Evolutionary conservation across 2,888 invertebrate species (phyloP), one percentile per base, ranked within the genome.

Genomic region (Podabrus alpinus): DNA sequence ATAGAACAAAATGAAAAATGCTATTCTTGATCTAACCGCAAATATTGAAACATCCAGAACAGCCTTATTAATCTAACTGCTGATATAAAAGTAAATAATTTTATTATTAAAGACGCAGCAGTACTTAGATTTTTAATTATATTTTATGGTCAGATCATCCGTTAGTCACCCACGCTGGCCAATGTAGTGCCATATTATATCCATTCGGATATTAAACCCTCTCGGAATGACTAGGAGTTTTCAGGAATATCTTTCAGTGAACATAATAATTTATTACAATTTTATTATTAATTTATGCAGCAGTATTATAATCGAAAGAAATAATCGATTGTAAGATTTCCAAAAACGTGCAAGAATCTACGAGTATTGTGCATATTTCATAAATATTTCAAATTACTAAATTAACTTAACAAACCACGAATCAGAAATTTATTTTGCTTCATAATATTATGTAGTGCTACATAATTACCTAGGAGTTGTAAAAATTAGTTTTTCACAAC

Each of bases 1-100:
- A 10, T 45, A 72, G 70, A 75, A 72, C 68, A 75, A 72, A 72
- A 75, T 75, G 72, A 75, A 75, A 66, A 75, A 73, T 68, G 16
- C 66, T 17, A 60, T 73, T 72, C 73, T 70, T 72, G 66, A 75
- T 69, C 72, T 73, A 29, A 66, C 62, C 75, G 69, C 73, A 71
- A 59, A 72, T 72, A 45, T 68, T 71, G 9, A 21, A 62, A 17
- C 16, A 13, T 45, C n/a, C n/a, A 45, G 45, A n/a, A n/a, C 5
- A n/a, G 9, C 24, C 24, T 45, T 45, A 45, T 45, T 45, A 45
- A 13, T 45, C n/a, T 45, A n/a, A n/a, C 45, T n/a, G 4, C 45
- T n/a, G 4, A 45, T n/a, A 45, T n/a, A 45, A 45, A 45, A 45
- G 29, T 45, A n/a, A 45, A n/a, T 45, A 45, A 45, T n/a, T 7